A percentile compares a stretch with the other conserved stretches of the same genome.
phyloP scores from a whole-genome alignment of 1,140 invertebrate genomes.

The Eueides isabella region DNA sequence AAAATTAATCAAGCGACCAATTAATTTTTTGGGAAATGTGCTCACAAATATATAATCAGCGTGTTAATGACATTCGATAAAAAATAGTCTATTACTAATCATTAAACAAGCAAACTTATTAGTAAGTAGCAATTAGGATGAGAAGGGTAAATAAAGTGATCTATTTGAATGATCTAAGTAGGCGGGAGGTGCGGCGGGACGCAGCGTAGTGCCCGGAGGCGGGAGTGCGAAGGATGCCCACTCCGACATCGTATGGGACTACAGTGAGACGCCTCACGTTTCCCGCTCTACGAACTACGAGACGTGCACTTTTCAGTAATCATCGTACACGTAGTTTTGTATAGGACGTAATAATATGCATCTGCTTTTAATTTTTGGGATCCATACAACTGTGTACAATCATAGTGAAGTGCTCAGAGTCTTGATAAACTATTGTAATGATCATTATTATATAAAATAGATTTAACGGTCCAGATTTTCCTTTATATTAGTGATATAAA shows the following conservation, averaged over 20 bases:
- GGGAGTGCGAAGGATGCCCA: conserved; percentile 63
- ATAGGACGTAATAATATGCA: conserved; percentile 40
- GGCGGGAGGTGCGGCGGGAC: conserved; percentile 52
- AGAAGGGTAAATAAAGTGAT: conserved; percentile 51
- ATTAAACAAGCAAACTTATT: conserved; percentile 33
- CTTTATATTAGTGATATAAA: conserved; percentile 15
- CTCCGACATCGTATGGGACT: conserved; percentile 58
- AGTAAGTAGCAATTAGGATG: conserved; percentile 41
- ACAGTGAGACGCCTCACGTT: conserved; percentile 58
- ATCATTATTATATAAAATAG: not conserved
- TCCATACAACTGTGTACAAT: conserved; percentile 24
- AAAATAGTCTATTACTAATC: conserved; percentile 20
- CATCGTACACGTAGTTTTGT: not conserved
- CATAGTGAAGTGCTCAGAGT: conserved; percentile 33
- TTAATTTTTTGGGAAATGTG: not conserved
- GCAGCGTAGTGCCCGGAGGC: conserved; percentile 54
- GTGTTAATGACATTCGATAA: not conserved
- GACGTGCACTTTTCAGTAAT: conserved; percentile 30
- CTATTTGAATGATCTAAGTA: conserved; percentile 43
- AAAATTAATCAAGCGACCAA: not conserved
- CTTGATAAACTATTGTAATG: not conserved
- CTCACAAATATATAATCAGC: not conserved
- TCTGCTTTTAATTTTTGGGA: conserved; percentile 31
- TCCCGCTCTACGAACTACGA: conserved; percentile 34
- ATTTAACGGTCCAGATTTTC: not conserved